A percentile compares a stretch with the other conserved stretches of the same genome.
These are phyloP conservation scores for Bombus picipes DNA, from an alignment of 1,140 invertebrate genomes.

Conservation along the genomic window DNA sequence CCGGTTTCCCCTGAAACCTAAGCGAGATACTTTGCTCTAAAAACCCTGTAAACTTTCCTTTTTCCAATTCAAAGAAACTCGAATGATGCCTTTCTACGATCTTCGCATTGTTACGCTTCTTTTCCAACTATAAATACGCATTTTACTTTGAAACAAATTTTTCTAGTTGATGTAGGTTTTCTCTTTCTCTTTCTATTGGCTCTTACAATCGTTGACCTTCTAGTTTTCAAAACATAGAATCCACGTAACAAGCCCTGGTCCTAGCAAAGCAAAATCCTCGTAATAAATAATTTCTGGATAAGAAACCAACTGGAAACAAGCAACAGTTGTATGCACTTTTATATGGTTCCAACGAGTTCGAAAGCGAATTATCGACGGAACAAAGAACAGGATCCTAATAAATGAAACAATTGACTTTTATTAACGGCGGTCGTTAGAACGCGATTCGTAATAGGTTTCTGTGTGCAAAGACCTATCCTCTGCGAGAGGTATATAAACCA, in stretches of 20 bases:
- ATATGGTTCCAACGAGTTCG: too few relatives aligned
- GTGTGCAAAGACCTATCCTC: neutral
- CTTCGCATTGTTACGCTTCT: neutral
- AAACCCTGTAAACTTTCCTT: neutral
- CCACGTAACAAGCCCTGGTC: too few relatives aligned
- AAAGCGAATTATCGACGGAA: too few relatives aligned
- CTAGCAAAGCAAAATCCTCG: neutral
- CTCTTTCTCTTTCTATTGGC: too few relatives aligned
- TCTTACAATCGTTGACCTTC: too few relatives aligned
- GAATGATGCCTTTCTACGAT: neutral
- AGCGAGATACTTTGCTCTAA: neutral
- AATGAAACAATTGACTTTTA: slow-evolving; percentile 30
- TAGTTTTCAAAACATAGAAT: too few relatives aligned
- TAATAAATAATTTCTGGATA: neutral
- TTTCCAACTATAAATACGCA: too few relatives aligned
- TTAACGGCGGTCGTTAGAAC: neutral
- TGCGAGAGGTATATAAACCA: neutral
- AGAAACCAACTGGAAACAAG: neutral
- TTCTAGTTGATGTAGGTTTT: too few relatives aligned
- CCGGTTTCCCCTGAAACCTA: slow-evolving; percentile 24
- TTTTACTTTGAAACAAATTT: too few relatives aligned
- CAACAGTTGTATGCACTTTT: too few relatives aligned
- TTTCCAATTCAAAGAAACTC: neutral
- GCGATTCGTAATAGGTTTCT: neutral
- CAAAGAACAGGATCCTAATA: neutral